These are phyloP conservation scores for Antechinus flavipes DNA, from an alignment of 2,113 vertebrate genomes.

Conservation along the genomic window DNA sequence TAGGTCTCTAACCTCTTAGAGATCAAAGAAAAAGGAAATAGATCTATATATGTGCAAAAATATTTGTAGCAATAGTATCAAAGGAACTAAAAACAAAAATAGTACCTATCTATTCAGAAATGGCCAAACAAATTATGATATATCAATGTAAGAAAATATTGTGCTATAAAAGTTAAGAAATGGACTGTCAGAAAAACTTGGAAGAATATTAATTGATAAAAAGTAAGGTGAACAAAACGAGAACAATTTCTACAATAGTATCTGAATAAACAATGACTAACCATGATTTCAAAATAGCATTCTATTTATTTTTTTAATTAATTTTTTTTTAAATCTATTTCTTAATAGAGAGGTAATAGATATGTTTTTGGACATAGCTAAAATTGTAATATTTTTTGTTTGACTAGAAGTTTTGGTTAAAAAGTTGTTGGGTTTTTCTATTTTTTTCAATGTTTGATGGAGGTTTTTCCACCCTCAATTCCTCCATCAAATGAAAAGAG, in stretches of 20 bases:
- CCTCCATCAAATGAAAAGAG: not conserved
- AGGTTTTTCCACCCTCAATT: not conserved
- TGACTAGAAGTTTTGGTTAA: not conserved
- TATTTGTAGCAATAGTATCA: not conserved
- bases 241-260: no score
- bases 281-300: not conserved
- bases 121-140: not conserved
- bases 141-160: not conserved
- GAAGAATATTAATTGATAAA: not conserved
- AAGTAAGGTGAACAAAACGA: not conserved
- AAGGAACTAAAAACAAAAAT: not conserved
- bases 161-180: not conserved
- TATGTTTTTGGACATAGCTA: not conserved
- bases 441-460: not conserved
- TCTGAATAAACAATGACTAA: not conserved
- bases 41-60: not conserved
- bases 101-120: not conserved
- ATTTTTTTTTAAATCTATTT: not conserved
- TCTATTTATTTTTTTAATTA: not conserved
- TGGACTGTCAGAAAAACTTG: not conserved
- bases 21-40: not conserved
- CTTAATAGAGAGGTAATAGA: not conserved
- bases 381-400: not conserved
- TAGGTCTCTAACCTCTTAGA: not conserved
- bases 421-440: not conserved